Conservation (phyloP, 1,140 invertebrate genomes). For the Lethocerus indicus region DNA sequence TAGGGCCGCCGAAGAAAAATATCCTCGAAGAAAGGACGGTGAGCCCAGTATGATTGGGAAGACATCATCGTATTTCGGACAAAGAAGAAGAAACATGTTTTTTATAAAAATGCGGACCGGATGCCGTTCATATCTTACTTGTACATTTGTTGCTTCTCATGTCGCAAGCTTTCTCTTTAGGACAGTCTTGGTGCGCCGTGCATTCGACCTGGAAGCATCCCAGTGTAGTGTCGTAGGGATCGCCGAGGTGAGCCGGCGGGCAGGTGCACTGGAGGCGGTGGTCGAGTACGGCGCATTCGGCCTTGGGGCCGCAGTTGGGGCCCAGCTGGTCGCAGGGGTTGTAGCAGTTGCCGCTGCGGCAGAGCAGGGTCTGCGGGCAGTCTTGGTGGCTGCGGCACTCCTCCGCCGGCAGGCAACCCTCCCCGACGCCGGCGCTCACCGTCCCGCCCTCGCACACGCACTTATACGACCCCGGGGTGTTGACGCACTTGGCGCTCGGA, state of each 20-base stretch:
- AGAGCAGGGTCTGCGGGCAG: conserved; percentile 53
- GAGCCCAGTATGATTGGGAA: background rate
- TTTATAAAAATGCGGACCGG: too few species aligned
- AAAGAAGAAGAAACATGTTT: too few species aligned
- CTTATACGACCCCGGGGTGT: conserved; percentile 59
- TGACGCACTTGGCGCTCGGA: conserved; percentile 54
- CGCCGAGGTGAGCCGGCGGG: conserved; percentile 59
- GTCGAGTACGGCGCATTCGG: conserved; percentile 48
- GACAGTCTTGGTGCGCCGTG: conserved; percentile 53
- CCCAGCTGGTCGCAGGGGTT: conserved; percentile 47
- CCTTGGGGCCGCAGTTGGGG: conserved; percentile 44
- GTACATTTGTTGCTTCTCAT: conserved; percentile 54
- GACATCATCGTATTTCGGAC: background rate
- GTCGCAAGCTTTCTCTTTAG: conserved; percentile 55
- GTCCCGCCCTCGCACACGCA: conserved; percentile 59
- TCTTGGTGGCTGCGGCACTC: conserved; percentile 48
- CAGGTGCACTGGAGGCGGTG: conserved; percentile 54
- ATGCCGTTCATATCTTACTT: too few species aligned
- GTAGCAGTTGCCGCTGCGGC: conserved; percentile 49
- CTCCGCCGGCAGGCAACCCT: conserved; percentile 52
- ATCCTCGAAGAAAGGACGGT: background rate
- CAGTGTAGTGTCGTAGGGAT: conserved; percentile 47
- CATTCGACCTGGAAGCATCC: conserved; percentile 77
- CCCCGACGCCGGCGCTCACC: conserved; percentile 56
- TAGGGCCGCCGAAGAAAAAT: too few species aligned